Percentiles rank a stretch among this genome's conserved stretches.
Evolutionary conservation across 2,888 invertebrate genomes (phyloP).

Genomic region (Caenorhabditis wallacei): DNA sequence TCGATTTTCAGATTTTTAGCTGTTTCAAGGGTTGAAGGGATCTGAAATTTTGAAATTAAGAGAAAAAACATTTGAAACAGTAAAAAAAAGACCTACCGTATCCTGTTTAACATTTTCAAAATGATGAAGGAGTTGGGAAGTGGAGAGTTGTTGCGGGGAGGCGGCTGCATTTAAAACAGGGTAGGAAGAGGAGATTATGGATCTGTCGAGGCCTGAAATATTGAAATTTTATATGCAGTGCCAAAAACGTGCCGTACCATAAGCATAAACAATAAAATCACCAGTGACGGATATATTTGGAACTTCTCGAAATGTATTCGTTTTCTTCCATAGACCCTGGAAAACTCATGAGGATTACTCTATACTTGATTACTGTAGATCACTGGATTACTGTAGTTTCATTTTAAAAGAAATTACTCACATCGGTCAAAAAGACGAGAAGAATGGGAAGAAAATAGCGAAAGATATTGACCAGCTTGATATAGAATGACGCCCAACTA

Average conservation of each 20-base stretch:
- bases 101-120: background rate
- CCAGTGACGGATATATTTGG: conserved; percentile 63
- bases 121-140: conserved; percentile 46
- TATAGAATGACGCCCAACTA: conserved; percentile 61
- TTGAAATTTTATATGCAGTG: background rate
- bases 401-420: too few species aligned
- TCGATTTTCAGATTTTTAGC: conserved; percentile 28
- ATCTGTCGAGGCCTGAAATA: conserved; percentile 44
- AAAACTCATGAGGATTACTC: conserved; percentile 4
- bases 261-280: conserved; percentile 53
- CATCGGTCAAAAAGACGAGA: conserved; percentile 50
- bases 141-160: conserved; percentile 39
- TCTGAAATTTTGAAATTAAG: background rate
- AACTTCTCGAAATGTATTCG: conserved; percentile 61
- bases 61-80: too few species aligned
- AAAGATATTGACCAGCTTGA: conserved; percentile 47
- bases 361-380: too few species aligned
- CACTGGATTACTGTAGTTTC: too few species aligned
- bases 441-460: conserved; percentile 52
- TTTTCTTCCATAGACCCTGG: conserved; percentile 70
- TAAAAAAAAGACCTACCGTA: too few species aligned
- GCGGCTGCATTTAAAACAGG: conserved; percentile 54
- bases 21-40: background rate
- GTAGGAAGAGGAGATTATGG: conserved; percentile 50
- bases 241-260: conserved; percentile 4